phyloP scores from a whole-genome alignment of 1,140 invertebrate species.

The Drosophila tani region DNA sequence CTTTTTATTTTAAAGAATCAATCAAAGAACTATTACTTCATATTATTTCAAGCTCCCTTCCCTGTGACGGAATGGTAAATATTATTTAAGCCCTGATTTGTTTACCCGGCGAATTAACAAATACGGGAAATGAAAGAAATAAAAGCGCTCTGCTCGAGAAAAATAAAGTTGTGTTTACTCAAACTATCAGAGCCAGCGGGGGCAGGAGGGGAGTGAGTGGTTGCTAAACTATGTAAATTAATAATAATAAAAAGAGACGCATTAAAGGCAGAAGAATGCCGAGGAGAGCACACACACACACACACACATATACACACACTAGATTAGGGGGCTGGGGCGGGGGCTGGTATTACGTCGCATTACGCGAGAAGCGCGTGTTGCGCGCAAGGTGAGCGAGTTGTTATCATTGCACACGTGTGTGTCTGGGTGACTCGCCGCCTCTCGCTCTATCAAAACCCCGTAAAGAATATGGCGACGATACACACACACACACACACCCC shows the following conservation, averaged over 20 bases:
- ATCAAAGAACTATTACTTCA: background rate
- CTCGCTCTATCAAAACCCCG: constrained; percentile 63
- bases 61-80: constrained; percentile 41
- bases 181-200: constrained; percentile 43
- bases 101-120: constrained; percentile 59
- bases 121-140: constrained; percentile 27
- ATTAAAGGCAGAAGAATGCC: constrained; percentile 64
- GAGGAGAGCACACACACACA: constrained; percentile 7
- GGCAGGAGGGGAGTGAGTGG: background rate
- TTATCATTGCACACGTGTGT: constrained; percentile 74
- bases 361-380: constrained; percentile 73
- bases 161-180: constrained; percentile 55
- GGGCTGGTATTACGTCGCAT: constrained; percentile 72
- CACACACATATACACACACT: constrained; percentile 24
- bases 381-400: constrained; percentile 78
- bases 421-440: constrained; percentile 2
- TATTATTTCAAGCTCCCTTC: background rate
- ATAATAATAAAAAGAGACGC: constrained; percentile 61
- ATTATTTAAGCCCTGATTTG: constrained; percentile 55
- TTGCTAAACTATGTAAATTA: constrained; percentile 65
- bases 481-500: constrained; percentile 1
- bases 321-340: constrained; percentile 8
- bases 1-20: background rate
- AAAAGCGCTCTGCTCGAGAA: constrained; percentile 13
- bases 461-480: constrained; percentile 72